A percentile compares a stretch with the other conserved stretches of the same genome.
Evolutionary conservation across 2,888 invertebrate species (phyloP).

Genomic region (Synergus itoensis): DNA sequence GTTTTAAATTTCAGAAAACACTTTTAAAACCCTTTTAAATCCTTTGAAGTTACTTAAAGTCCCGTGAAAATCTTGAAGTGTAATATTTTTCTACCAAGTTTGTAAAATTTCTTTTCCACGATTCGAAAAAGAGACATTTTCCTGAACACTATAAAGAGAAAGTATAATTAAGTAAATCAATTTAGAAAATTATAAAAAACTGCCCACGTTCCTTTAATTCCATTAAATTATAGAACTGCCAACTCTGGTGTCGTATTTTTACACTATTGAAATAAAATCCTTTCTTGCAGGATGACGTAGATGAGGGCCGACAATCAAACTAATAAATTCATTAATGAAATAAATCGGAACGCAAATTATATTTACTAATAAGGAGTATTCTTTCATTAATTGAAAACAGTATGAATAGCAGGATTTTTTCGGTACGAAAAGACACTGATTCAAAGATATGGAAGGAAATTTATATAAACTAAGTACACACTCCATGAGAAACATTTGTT

Average conservation of each 20-base stretch:
- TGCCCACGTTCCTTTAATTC: not conserved
- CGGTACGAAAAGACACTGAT: too few relatives aligned
- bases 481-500: too few relatives aligned
- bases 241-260: not conserved
- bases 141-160: not conserved
- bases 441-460: too few relatives aligned
- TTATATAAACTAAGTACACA: too few relatives aligned
- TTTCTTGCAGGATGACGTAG: not conserved
- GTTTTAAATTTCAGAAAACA: too few relatives aligned
- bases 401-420: too few relatives aligned
- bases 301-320: not conserved
- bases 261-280: not conserved
- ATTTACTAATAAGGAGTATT: not conserved
- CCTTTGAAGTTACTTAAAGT: too few relatives aligned
- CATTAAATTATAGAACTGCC: not conserved
- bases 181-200: not conserved
- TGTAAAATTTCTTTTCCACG: not conserved
- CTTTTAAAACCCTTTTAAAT: too few relatives aligned
- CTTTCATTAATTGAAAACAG: not conserved
- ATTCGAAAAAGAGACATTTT: not conserved
- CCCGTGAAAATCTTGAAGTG: too few relatives aligned
- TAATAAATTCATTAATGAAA: not conserved
- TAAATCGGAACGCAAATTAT: not conserved
- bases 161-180: not conserved
- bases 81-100: not conserved